These are phyloP conservation scores for Eucriotettix oculatus DNA, from an alignment of 2,888 invertebrate species.

Conservation along the genomic window DNA sequence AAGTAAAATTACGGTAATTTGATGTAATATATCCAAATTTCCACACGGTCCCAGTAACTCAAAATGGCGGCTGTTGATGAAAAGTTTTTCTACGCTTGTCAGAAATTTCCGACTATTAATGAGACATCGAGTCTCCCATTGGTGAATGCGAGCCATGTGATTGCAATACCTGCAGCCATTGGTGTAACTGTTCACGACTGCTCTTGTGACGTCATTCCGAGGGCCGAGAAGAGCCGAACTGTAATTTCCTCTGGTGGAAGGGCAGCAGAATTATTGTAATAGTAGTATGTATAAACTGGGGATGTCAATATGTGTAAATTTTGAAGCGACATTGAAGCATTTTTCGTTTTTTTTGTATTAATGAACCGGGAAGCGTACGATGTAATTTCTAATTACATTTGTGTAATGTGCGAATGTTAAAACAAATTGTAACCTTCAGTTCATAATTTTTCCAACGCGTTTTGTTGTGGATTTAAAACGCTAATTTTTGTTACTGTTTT, in stretches of 20 bases:
- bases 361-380: too few species aligned
- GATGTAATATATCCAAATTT: conserved; percentile 55
- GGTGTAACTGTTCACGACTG: conserved; percentile 18
- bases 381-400: too few species aligned
- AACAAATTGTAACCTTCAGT: too few species aligned
- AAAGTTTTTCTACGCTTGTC: conserved; percentile 91
- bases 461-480: too few species aligned
- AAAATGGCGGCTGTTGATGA: conserved; percentile 94
- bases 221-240: conserved; percentile 14
- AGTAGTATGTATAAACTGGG: too few species aligned
- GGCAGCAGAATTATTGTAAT: conserved; percentile 4
- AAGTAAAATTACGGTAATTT: conserved; percentile 39
- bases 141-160: conserved; percentile 32
- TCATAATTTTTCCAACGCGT: too few species aligned
- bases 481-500: too few species aligned
- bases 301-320: too few species aligned
- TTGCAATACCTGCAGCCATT: conserved; percentile 21
- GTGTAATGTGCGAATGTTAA: too few species aligned
- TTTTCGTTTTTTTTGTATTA: too few species aligned
- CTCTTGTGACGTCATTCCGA: conserved; percentile 9
- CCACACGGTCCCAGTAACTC: conserved; percentile 62
- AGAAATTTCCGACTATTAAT: conserved; percentile 45
- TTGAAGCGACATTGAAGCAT: too few species aligned
- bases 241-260: conserved; percentile 13
- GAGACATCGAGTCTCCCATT: conserved; percentile 25